These are phyloP conservation scores for Hyperoplus immaculatus DNA, from an alignment of 2,797 vertebrate species.

Conservation along the genomic window DNA sequence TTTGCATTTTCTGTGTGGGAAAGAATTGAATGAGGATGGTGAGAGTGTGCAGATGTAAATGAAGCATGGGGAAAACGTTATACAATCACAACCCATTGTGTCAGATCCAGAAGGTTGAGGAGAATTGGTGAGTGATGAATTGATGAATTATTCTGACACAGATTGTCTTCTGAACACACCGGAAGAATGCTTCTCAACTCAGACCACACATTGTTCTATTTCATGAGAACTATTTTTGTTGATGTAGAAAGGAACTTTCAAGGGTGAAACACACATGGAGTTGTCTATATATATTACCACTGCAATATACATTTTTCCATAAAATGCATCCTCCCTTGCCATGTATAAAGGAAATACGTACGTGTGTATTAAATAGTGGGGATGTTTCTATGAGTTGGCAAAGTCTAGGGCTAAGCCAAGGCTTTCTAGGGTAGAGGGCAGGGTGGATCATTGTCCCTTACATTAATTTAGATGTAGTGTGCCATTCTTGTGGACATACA, in stretches of 20 bases:
- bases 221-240: slow-evolving; percentile 21
- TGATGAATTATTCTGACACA: slow-evolving; percentile 55
- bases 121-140: neutral
- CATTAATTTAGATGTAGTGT: no score
- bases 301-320: neutral
- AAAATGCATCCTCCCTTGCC: neutral
- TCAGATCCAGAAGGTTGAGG: slow-evolving; percentile 42
- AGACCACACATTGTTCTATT: slow-evolving; percentile 33
- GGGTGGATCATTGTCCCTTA: no score
- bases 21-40: slow-evolving; percentile 24
- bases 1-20: neutral
- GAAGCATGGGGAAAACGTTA: slow-evolving; percentile 44
- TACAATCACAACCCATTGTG: slow-evolving; percentile 27
- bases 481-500: no score
- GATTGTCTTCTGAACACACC: slow-evolving; percentile 38
- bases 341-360: slow-evolving; percentile 5
- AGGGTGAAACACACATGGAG: slow-evolving; percentile 28
- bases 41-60: slow-evolving; percentile 40
- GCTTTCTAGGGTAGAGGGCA: no score
- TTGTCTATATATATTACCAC: slow-evolving; percentile 21
- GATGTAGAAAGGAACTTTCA: slow-evolving; percentile 28
- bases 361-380: no score
- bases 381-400: no score
- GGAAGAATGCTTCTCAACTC: slow-evolving; percentile 13
- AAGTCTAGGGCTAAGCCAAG: no score